Base-by-base conservation (phyloP, 2,113 vertebrate species). In the Anolis carolinensis region DNA sequence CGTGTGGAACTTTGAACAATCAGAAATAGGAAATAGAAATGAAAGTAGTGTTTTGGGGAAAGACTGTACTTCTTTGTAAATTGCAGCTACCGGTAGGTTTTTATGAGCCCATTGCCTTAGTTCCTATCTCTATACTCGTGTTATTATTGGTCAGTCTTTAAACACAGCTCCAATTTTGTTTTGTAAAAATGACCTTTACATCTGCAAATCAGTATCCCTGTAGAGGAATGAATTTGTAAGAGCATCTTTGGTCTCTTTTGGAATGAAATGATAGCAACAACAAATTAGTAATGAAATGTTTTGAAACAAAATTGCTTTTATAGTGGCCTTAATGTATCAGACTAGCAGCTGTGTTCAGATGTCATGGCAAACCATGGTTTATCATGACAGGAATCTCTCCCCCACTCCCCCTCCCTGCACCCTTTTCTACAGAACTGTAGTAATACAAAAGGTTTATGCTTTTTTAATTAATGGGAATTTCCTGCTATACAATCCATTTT, bases 131-230 rank as follows among this genome's bases (percentile, higher is more conserved):
- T 25, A 36, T 4, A 77, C 48, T 81, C n/a, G 78, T 5, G 34
- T 8, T 52, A 25, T 68, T 68, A 2, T 86, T 44, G 85, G 1
- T 67, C 68, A 68, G n/a, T 23, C 34, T 91, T 81, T 73, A 70
- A 62, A 85, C 82, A 85, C 18, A 74, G 90, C 83, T 91, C 82
- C 73, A 25, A 84, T 86, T 92, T 91, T 14, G 90, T 94, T 9
- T 87, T 92, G 63, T 83, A 87, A 81, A 79, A 92, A 91, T 79
- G 91, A 55, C 55, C 55, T 59, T 90, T 71, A 32, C 0, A 90
- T 32, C 62, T 92, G n/a, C 78, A 48, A 87, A 79, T 82, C 83
- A 77, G 25, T 20, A 78, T n/a, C 85, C 20, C 70, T 78, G 86
- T 68, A 18, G 27, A 93, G 2, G 52, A 88, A 20, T 81, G 84